Evolutionary conservation across 1,140 invertebrate genomes (phyloP).

Genomic region (Nomia melanderi): DNA sequence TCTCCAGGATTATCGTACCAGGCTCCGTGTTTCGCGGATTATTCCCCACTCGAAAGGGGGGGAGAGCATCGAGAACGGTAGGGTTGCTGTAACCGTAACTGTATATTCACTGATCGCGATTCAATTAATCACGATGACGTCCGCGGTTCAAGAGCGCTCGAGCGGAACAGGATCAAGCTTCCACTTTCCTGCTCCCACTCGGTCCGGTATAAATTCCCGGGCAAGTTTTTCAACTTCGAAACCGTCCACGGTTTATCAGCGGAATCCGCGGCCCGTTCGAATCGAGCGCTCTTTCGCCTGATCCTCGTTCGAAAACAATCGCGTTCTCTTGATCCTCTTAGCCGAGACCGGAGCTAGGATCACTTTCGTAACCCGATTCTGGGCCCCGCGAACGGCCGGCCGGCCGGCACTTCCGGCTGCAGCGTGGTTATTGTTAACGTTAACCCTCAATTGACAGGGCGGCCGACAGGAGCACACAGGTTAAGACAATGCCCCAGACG

Average conservation of each 20-base stretch:
- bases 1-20: neutral
- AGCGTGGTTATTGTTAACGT: neutral
- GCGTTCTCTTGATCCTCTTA: neutral
- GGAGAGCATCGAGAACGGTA: neutral
- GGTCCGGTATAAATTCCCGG: neutral
- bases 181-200: too few species aligned
- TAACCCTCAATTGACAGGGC: constrained; percentile 21
- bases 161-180: constrained; percentile 1
- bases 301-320: neutral
- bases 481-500: neutral
- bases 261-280: neutral
- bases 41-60: neutral
- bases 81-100: too few species aligned
- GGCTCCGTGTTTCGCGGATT: neutral
- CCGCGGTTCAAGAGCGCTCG: constrained; percentile 11
- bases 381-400: neutral
- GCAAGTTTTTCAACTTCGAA: neutral
- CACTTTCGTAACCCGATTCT: neutral
- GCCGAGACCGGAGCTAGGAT: neutral
- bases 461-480: neutral
- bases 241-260: neutral
- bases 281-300: neutral
- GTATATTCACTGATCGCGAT: neutral
- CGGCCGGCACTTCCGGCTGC: neutral
- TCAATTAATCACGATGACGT: constrained; percentile 21